Conservation (phyloP, 1,140 invertebrate genomes). For the Palaemon carinicauda region DNA sequence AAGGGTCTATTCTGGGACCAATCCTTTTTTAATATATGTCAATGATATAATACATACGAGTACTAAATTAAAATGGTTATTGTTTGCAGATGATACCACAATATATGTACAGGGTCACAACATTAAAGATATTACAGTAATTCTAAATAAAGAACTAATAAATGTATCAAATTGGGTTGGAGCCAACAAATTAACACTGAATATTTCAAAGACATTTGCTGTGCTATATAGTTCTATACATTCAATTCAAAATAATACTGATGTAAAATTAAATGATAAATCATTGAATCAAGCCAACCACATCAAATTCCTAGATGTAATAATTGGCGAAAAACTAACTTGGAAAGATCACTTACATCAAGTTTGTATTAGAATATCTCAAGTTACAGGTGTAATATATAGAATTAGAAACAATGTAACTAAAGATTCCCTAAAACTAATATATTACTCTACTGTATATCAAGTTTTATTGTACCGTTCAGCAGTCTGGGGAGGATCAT, state of each 20-base stretch:
- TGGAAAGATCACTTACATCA: too few relatives aligned
- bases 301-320: not conserved
- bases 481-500: not conserved
- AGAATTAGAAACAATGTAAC: too few relatives aligned
- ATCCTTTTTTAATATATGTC: not conserved
- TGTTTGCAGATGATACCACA: constrained; percentile 1
- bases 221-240: too few relatives aligned
- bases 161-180: too few relatives aligned
- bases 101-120: not conserved
- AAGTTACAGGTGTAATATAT: too few relatives aligned
- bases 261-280: not conserved
- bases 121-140: too few relatives aligned
- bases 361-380: not conserved
- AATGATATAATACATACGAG: not conserved
- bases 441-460: not conserved
- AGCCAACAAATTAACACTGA: too few relatives aligned
- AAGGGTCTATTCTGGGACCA: too few relatives aligned
- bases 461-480: not conserved
- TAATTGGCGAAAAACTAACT: not conserved
- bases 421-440: too few relatives aligned
- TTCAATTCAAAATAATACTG: not conserved
- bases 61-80: not conserved
- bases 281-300: not conserved
- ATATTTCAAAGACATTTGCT: too few relatives aligned
- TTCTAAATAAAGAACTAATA: too few relatives aligned